Conservation (phyloP, 2,797 vertebrate genomes). For the Rhynchonycteris naso region DNA sequence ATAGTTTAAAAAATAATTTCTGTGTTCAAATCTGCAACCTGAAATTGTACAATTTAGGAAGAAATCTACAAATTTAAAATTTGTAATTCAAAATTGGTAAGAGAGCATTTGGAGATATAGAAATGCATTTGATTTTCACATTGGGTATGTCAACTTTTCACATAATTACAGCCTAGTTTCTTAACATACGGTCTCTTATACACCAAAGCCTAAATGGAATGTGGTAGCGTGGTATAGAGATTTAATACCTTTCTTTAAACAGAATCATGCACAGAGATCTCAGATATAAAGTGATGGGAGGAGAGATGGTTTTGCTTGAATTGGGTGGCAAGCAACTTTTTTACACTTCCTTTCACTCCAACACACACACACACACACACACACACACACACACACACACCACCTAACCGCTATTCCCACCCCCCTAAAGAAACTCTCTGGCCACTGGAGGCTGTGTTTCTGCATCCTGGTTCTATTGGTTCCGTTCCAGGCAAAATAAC, state of each 20-base stretch:
- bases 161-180: neutral
- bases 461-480: neutral
- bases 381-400: neutral
- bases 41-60: constrained; percentile 22
- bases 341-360: neutral
- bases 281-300: neutral
- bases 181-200: neutral
- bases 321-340: neutral
- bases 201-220: neutral
- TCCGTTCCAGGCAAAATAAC: neutral
- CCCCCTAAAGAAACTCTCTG: neutral
- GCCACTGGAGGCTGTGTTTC: neutral
- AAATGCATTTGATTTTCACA: neutral
- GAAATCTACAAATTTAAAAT: constrained; percentile 15
- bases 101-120: neutral
- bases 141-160: neutral
- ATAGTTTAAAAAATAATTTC: constrained; percentile 35
- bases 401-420: no score
- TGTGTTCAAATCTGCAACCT: neutral
- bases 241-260: neutral
- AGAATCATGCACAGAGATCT: neutral
- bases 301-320: constrained; percentile 15
- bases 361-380: fast-evolving
- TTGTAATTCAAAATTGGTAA: neutral
- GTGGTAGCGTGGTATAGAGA: neutral